These are phyloP conservation scores for Tryphoninae sp. DNA, from an alignment of 2,888 invertebrate species.

Conservation along the genomic window DNA sequence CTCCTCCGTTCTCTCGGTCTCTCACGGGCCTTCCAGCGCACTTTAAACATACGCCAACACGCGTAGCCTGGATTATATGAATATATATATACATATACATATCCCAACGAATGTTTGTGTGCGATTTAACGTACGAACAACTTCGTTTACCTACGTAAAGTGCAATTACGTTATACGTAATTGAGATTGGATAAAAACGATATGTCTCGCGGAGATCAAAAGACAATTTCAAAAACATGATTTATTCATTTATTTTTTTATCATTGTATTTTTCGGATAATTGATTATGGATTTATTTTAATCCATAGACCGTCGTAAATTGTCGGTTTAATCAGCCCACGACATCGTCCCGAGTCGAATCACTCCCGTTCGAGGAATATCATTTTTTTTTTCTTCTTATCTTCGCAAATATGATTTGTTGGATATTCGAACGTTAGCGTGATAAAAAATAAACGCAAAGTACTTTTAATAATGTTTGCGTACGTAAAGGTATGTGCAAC, in stretches of 20 bases:
- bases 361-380: too few relatives aligned
- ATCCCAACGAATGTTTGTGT: conserved; percentile 18
- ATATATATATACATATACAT: conserved; percentile 3
- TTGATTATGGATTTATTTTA: too few relatives aligned
- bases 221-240: too few relatives aligned
- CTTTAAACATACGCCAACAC: conserved; percentile 67
- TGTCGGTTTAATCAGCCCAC: too few relatives aligned
- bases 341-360: too few relatives aligned
- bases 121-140: conserved; percentile 23
- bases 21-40: conserved; percentile 51
- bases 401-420: too few relatives aligned
- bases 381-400: too few relatives aligned
- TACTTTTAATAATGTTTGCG: background rate
- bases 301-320: too few relatives aligned
- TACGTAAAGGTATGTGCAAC: conserved; percentile 13
- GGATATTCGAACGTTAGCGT: too few relatives aligned
- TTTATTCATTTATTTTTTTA: too few relatives aligned
- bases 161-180: conserved; percentile 20
- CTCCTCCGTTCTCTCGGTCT: conserved; percentile 73
- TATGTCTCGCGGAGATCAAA: too few relatives aligned
- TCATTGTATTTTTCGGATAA: too few relatives aligned
- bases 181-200: background rate
- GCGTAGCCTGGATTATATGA: conserved; percentile 35
- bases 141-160: conserved; percentile 52
- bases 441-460: background rate